Evolutionary conservation across 1,140 invertebrate genomes (phyloP), one percentile per base, ranked within the genome.

Genomic region (Drosophila pseudoananassae): DNA sequence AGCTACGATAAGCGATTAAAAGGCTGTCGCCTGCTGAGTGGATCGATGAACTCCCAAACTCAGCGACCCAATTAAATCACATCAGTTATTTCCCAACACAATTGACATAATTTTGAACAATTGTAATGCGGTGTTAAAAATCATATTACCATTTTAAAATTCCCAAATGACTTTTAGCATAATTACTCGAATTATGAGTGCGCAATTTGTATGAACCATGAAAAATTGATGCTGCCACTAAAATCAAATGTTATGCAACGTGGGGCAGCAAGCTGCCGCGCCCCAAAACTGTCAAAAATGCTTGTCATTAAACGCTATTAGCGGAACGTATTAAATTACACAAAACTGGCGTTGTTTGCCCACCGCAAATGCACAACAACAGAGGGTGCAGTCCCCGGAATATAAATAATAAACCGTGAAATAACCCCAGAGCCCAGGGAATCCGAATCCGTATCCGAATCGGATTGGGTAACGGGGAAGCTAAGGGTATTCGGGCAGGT

Each of bases 291-390:
- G 81, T 71, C 81, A 85, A 47, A 66, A 72, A 73, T 64, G 60
- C 65, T 84, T 68, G 61, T 70, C 68, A 74, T 63, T 71, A 74
- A 74, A 84, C 64, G 73, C 81, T 85, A 80, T 85, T 85, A 87
- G 58, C 60, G 29, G 43, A 66, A 73, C 52, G 78, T 83, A 88
- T 87, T 88, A 73, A 76, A 83, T 87, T 88, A 52, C 83, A 64
- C 38, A 68, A 56, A 36, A 64, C 66, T 54, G 83, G 52, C 50
- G 47, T 45, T 85, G 66, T 77, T 77, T 84, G 61, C 50, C 55
- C 27, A 55, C 55, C 63, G 46, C 33, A 60, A 78, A 66, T 73
- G 65, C 76, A 75, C 47, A 72, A n/a, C 57, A 56, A 46, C 49
- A 27, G 45, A 15, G 64, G 43, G 55, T 46, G 61, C 50, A 74